Evolutionary conservation across 1,140 invertebrate species (phyloP).

Genomic region (Aphis gossypii): DNA sequence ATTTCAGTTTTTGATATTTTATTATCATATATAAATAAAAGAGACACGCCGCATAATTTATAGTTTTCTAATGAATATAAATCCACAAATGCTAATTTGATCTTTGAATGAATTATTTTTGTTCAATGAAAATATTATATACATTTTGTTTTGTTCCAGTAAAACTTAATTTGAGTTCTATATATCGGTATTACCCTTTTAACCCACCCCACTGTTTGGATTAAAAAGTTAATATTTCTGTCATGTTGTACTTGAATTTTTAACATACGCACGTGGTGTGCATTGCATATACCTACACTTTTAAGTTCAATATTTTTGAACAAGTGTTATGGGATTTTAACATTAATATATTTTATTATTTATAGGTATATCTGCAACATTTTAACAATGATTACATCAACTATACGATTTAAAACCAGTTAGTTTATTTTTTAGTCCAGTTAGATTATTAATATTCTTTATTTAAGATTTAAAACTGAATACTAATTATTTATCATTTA

Average conservation of each 20-base stretch:
- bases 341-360: not conserved
- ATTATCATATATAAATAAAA: not conserved
- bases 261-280: not conserved
- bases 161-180: not conserved
- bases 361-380: rapidly evolving
- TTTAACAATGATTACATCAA: not conserved
- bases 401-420: not conserved
- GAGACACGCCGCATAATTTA: not conserved
- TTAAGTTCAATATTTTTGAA: conserved; percentile 19
- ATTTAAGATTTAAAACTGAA: not conserved
- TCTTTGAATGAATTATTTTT: not conserved
- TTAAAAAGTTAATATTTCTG: not conserved
- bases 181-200: not conserved
- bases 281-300: not conserved
- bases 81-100: not conserved
- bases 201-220: not conserved
- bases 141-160: not conserved
- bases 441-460: not conserved
- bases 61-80: not conserved
- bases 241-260: not conserved
- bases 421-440: not conserved
- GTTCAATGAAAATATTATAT: not conserved
- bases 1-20: conserved; percentile 13
- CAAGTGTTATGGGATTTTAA: not conserved
- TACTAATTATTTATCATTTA: not conserved